Percentiles rank a stretch among this genome's conserved stretches.
Evolutionary conservation across 2,888 invertebrate genomes (phyloP).

Genomic region (Lasius platythorax): DNA sequence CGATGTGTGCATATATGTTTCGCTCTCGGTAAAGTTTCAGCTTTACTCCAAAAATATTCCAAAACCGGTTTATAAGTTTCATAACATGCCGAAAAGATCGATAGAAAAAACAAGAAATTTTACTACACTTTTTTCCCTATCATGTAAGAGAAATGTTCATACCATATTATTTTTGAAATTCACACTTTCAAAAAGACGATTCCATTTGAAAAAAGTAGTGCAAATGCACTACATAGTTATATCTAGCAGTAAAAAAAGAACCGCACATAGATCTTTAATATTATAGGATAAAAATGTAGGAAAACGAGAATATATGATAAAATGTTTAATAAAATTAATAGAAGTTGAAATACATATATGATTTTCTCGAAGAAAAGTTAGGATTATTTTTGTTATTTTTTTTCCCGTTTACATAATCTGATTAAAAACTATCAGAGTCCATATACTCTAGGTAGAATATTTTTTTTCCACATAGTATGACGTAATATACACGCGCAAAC

Average conservation of each 20-base stretch:
- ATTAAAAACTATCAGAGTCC: background rate
- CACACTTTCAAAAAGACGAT: background rate
- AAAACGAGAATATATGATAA: background rate
- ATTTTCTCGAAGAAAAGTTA: background rate
- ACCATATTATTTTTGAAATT: conserved; percentile 1
- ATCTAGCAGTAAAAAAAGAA: background rate
- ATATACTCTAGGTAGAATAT: background rate
- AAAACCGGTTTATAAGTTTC: conserved; percentile 9
- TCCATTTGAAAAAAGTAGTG: background rate
- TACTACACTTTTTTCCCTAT: background rate
- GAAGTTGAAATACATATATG: background rate
- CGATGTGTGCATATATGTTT: background rate
- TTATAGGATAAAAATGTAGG: background rate
- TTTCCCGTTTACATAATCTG: background rate
- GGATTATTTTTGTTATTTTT: background rate
- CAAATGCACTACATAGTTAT: background rate
- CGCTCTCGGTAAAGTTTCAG: conserved; percentile 12
- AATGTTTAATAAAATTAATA: conserved; percentile 4
- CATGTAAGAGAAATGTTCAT: background rate
- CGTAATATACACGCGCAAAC: background rate
- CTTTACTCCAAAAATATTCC: background rate
- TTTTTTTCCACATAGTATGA: background rate
- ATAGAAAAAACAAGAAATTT: background rate
- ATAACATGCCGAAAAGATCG: background rate
- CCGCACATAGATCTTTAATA: background rate